Base-by-base conservation (phyloP, 2,797 vertebrate species). In the Hippocampus kuda region DNA sequence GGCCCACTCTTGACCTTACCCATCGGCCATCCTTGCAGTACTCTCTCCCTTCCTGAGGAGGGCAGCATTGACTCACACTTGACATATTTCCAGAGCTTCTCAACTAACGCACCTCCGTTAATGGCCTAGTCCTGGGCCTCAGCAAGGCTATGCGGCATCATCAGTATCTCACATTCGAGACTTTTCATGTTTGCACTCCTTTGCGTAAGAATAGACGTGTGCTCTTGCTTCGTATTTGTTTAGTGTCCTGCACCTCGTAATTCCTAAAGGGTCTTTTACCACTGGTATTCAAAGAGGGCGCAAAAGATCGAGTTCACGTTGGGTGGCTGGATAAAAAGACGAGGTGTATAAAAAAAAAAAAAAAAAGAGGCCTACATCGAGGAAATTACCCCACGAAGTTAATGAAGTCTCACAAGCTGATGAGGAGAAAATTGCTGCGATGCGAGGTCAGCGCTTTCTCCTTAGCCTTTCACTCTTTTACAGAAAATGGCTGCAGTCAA, bases 321-420 rank as follows among this genome's bases (percentile, higher is more conserved):
- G 11, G 44, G 27, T 27, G 46, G 44, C 9, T 49, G 64, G 64
- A 18, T 27, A 46, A 42, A 51, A 53, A 30, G 53, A 67, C 49
- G 49, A 38, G 7, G 13, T n/a, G 34, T 34, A 6, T 2, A 7
- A 8, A 30, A 46, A 46, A 27, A n/a, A 38, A 65, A 18, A 65
- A 18, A 70, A 73, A 82, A 87, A n/a, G 7, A 85, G 49, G 78
- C 83, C 79, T 72, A 81, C 79, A 86, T 72, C 81, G 81, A 85
- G 80, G 81, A 88, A 91, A 90, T 91, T 89, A 88, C 86, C 88
- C 84, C 66, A 57, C 79, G 78, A 89, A 91, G 90, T 90, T 92
- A 92, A 90, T 91, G 90, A 90, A 90, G 89, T 90, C 83, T 88
- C 87, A 84, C 87, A 85, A 87, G 88, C 86, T 90, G 89, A 88